Evolutionary conservation across 2,888 invertebrate species (phyloP), one percentile per base, ranked within the genome.

Genomic region (Napeogenes sylphis): DNA sequence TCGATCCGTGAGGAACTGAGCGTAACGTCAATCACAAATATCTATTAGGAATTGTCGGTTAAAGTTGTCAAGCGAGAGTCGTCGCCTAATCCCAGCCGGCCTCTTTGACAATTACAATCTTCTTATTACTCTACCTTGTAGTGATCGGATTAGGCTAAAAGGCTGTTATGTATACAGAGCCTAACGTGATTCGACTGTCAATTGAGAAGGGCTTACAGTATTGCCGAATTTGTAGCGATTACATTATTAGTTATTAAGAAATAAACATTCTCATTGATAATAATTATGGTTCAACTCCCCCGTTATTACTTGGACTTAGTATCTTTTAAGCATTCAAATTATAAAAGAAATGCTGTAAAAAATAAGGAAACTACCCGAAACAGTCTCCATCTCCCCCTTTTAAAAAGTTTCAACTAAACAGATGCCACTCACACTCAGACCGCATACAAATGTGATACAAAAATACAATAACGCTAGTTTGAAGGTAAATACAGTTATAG

Each of bases 31-130:
- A 82, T 84, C 83, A 82, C 65, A 58, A 68, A 68, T 66, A 73
- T 74, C 73, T 74, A 82, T 81, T 77, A 73, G 73, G 76, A 80
- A 82, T 81, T 84, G 83, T 86, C 85, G 73, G 78, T 65, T 67
- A 63, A 59, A 67, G 45, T 57, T 45, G 55, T 59, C 61, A 57
- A 59, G 58, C 61, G 60, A 45, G 45, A 46, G 62, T 64, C 67
- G 65, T 73, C 73, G 67, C 68, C 75, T 82, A 82, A 82, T 78
- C 81, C 78, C 68, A 68, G 62, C 71, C 82, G 84, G 82, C 76
- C 64, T 74, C 83, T 85, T 85, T 87, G 85, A 85, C 78, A 85
- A 84, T 87, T 84, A 87, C 84, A 81, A 83, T 80, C 80, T 83
- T 82, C 84, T 87, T 86, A 86, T 82, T 82, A 72, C 75, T 73